Percentiles rank a stretch among this genome's conserved stretches.
Evolutionary conservation across 2,888 invertebrate species (phyloP).

Genomic region (Synanthedon myopaeformis): DNA sequence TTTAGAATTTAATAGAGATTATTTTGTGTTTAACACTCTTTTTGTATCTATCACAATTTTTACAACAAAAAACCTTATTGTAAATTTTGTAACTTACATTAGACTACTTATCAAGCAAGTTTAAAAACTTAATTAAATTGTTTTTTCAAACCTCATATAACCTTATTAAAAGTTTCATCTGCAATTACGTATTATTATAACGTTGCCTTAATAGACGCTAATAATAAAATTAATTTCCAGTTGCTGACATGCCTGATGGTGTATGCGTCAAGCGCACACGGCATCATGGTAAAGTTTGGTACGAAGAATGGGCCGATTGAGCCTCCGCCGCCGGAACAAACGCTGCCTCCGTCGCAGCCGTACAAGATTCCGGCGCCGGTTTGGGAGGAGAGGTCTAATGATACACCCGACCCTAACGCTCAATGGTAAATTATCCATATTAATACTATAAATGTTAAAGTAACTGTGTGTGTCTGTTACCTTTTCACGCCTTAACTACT

Average conservation of each 20-base stretch:
- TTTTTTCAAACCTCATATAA: no score
- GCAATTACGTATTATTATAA: no score
- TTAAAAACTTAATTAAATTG: no score
- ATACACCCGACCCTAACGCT: slow-evolving; percentile 72
- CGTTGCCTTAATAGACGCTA: background rate
- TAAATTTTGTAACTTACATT: no score
- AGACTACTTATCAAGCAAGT: no score
- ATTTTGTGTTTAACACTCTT: no score
- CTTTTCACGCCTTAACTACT: no score
- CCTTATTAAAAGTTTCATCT: no score
- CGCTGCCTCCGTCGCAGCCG: slow-evolving; percentile 58
- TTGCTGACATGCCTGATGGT: slow-evolving; percentile 57
- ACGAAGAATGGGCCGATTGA: slow-evolving; percentile 72
- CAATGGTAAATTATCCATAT: slow-evolving; percentile 50
- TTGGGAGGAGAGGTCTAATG: slow-evolving; percentile 70
- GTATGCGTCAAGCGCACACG: slow-evolving; percentile 55
- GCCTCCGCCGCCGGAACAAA: slow-evolving; percentile 67
- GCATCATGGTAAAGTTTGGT: slow-evolving; percentile 74
- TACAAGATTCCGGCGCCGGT: slow-evolving; percentile 71
- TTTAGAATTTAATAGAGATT: no score
- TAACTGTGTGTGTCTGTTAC: background rate
- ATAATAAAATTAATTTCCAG: slow-evolving; percentile 16
- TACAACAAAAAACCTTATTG: no score
- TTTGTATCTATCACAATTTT: no score
- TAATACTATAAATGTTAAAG: background rate